phyloP scores from a whole-genome alignment of 2,797 vertebrate genomes.

The Pipistrellus pygmaeus region DNA sequence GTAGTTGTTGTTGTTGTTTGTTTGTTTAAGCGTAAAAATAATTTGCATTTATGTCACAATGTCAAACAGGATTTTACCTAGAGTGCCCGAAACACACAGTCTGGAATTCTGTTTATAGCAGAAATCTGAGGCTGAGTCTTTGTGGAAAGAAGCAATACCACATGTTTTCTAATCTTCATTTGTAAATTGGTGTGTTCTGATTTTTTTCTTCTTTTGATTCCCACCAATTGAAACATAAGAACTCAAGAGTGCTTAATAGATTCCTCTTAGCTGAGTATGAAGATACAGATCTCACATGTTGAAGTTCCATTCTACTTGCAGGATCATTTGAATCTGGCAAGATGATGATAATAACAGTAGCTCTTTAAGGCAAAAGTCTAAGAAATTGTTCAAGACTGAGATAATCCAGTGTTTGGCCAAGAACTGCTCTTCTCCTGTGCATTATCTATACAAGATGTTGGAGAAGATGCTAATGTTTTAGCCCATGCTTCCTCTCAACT shows the following conservation, averaged over 20 bases:
- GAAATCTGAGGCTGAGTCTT: conserved; percentile 5
- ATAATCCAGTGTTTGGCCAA: not conserved
- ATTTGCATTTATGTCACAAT: conserved; percentile 35
- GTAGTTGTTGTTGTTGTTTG: too few relatives aligned
- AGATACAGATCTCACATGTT: not conserved
- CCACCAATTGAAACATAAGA: conserved; percentile 26
- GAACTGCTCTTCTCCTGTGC: not conserved
- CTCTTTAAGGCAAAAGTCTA: conserved; percentile 2
- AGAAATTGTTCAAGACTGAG: not conserved
- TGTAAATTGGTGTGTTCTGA: conserved; percentile 17
- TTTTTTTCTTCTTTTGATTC: conserved; percentile 52
- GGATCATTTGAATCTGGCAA: not conserved
- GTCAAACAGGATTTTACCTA: conserved; percentile 24
- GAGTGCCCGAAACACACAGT: not conserved
- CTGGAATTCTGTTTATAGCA: conserved; percentile 19
- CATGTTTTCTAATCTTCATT: conserved; percentile 63
- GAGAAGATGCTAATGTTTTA: conserved; percentile 5
- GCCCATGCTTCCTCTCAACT: not conserved
- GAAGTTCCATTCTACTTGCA: not conserved
- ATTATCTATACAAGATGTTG: not conserved
- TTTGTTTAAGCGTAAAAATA: conserved; percentile 21
- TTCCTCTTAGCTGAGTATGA: not conserved
- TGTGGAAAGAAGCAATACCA: conserved; percentile 32
- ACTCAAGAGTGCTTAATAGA: not conserved
- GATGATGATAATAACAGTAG: not conserved